Evolutionary conservation across 2,888 invertebrate species (phyloP).

Genomic region (Cynaeus angustus): DNA sequence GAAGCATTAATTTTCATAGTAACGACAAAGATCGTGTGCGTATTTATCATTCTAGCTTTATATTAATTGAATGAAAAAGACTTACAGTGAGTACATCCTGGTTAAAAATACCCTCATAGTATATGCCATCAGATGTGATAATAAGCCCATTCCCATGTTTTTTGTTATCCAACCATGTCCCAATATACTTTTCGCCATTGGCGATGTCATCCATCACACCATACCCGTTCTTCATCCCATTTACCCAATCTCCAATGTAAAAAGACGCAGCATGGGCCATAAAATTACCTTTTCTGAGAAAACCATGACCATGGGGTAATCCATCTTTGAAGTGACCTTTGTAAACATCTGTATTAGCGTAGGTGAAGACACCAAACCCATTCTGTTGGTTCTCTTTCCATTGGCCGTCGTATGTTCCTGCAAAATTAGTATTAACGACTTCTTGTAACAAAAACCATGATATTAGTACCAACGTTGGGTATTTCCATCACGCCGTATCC

Average conservation of each 20-base stretch:
- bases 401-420: slow-evolving; percentile 84
- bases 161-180: slow-evolving; percentile 89
- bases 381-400: slow-evolving; percentile 90
- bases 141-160: slow-evolving; percentile 90
- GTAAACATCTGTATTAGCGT: slow-evolving; percentile 85
- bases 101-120: slow-evolving; percentile 91
- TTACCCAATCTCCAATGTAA: slow-evolving; percentile 92
- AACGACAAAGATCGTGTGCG: too few species aligned
- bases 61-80: too few species aligned
- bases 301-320: slow-evolving; percentile 88
- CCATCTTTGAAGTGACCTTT: slow-evolving; percentile 92
- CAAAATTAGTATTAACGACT: neutral
- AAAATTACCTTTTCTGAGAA: slow-evolving; percentile 85
- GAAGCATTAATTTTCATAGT: too few species aligned
- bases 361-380: slow-evolving; percentile 86
- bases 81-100: slow-evolving; percentile 85
- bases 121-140: slow-evolving; percentile 91
- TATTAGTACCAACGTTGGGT: slow-evolving; percentile 74
- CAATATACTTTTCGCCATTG: slow-evolving; percentile 92
- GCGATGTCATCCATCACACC: slow-evolving; percentile 92
- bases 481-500: slow-evolving; percentile 83
- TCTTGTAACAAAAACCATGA: neutral
- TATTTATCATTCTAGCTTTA: too few species aligned
- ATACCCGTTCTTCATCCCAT: slow-evolving; percentile 87
- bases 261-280: slow-evolving; percentile 83